A percentile compares a stretch with the other conserved stretches of the same genome.
These are phyloP conservation scores for Agrilus cyanescens DNA, from an alignment of 2,888 invertebrate species.

Conservation along the genomic window DNA sequence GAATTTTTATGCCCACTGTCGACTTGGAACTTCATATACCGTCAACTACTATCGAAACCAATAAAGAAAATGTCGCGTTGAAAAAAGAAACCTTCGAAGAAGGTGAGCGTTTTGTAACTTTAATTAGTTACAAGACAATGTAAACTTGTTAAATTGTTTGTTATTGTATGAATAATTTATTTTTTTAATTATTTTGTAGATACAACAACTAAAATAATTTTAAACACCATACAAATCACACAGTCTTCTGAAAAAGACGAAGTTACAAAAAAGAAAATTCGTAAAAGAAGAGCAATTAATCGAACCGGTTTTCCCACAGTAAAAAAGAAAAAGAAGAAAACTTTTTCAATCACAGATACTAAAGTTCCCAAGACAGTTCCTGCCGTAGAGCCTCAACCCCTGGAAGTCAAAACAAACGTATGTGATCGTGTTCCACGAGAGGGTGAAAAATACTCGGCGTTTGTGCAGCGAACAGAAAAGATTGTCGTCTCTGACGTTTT, in stretches of 20 bases:
- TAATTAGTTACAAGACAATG: too few relatives aligned
- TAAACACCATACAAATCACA: conserved; percentile 38
- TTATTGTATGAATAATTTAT: too few relatives aligned
- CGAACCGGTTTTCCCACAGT: conserved; percentile 79
- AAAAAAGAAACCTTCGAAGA: not conserved
- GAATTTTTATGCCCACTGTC: conserved; percentile 57
- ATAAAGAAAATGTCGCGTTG: conserved; percentile 32
- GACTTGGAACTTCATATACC: conserved; percentile 48
- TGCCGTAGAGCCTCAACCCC: too few relatives aligned
- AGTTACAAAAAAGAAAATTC: conserved; percentile 34
- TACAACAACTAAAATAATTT: conserved; percentile 7
- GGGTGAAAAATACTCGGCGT: conserved; percentile 55
- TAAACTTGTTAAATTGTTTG: too few relatives aligned
- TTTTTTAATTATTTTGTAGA: too few relatives aligned
- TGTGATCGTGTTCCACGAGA: conserved; percentile 60
- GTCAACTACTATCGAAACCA: not conserved
- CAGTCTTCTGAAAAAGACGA: conserved; percentile 12
- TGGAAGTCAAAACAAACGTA: conserved; percentile 9
- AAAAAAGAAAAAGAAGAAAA: conserved; percentile 69
- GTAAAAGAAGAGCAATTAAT: conserved; percentile 67
- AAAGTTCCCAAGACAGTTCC: not conserved
- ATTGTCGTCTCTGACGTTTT: conserved; percentile 9
- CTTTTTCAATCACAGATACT: conserved; percentile 10
- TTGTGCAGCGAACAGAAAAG: conserved; percentile 46
- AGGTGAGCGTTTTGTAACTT: too few relatives aligned